Base-by-base conservation (phyloP, 2,888 invertebrate species). In the Frankliniella fusca region DNA sequence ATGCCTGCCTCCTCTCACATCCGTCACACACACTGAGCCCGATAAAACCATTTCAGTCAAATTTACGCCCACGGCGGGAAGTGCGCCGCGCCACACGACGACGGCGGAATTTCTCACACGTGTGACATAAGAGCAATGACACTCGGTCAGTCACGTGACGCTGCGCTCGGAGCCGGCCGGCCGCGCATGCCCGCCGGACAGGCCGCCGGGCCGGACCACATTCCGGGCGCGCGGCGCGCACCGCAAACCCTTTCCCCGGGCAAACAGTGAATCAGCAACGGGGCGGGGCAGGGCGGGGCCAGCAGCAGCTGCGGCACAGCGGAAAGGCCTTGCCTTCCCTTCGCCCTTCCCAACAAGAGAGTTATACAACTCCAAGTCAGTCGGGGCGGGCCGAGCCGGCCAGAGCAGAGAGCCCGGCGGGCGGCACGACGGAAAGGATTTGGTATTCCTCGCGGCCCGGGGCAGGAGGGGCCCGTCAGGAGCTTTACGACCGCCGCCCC, bases 51-150 rank as follows among this genome's bases (percentile, higher is more conserved):
- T 38, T 38, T 38, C 38, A 38, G 38, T 38, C 38, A 2, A 38
- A 38, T 38, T 2, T 38, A 38, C 20, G 54, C 54, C 15, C 54
- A 54, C 54, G 3, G 38, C 38, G 38, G 3, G 38, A 38, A 38
- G 38, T 15, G 54, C 54, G 12, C 15, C 54, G 54, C 54, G 12
- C 15, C 3, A 38, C 38, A 38, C 38, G 3, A 38, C 54, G 54
- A 5, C 54, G 54, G 54, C 54, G 12, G 18, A 20, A 15, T 20
- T 54, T 54, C 38, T 38, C 5, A 38, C 15, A 18, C 61, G 61
- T 61, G 61, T 61, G 61, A 61, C 61, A 61, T 61, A 61, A 61
- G 61, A 61, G 61, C 18, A n/a, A 20, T 61, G 61, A 61, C 61
- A 61, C 61, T 61, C 7, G n/a, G 20, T 7, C 61, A 61, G 20